Evolutionary conservation across 1,140 invertebrate species (phyloP), one percentile per base, ranked within the genome.

Genomic region (Apis dorsata): DNA sequence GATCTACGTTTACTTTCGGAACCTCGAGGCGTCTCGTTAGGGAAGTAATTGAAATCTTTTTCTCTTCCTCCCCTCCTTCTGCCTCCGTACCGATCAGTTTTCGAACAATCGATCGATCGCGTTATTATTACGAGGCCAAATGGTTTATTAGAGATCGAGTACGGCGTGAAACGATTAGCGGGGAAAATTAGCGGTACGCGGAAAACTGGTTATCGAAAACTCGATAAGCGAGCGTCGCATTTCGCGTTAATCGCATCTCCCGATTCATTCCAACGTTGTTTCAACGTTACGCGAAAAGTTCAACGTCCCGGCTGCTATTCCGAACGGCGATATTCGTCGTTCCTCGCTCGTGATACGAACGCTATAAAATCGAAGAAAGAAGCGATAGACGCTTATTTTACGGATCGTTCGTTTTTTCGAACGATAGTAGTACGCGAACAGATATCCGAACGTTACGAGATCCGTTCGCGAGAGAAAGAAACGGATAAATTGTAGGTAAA

Each of bases 301-400:
- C 66, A 59, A 71, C 68, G 55, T 49, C 24, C 51, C 28, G 7
- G 57, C 17, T 12, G 66, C 7, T 59, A 24, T 79, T 62, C 8
- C 55, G 17, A 71, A 60, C 44, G 21, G 21, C 59, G 59, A 79
- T 7, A 28, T 60, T 49, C 65, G n/a, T 69, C 69, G 51, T 11
- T 55, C 51, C 24, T 5, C 8, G 9, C 21, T 21, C 3, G 51
- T 49, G 66, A 72, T 81, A 53, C 60, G 77, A 70, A 72, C 70
- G 65, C 66, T 69, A 28, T 82, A 86, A 86, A 86, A 55, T 82
- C 55, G 71, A 55, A 74, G 57, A 59, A 73, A 87, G 76, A 34
- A 34, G 78, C 72, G 75, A 66, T 57, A 66, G 76, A 86, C 81
- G 77, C 81, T 83, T 87, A 87, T 86, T 83, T 44, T 0, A 83